Conservation (phyloP, 2,797 vertebrate species). For the Aeoliscus strigatus region DNA sequence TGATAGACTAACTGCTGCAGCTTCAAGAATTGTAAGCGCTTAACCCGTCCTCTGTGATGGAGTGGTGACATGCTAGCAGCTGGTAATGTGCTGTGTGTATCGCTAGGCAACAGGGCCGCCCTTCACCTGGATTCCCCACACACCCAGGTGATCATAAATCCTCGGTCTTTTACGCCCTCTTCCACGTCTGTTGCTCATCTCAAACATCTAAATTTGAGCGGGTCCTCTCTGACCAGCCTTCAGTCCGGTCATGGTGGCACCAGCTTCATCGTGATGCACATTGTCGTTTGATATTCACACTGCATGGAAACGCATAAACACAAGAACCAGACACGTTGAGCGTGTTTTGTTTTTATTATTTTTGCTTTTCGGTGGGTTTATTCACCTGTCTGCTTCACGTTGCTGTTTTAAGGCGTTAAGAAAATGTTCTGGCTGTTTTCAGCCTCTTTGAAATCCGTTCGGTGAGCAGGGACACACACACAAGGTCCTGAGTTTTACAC, state of each 20-base stretch:
- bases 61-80: constrained; percentile 33
- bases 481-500: constrained; percentile 34
- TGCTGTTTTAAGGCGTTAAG: constrained; percentile 60
- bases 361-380: constrained; percentile 17
- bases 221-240: constrained; percentile 27
- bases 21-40: constrained; percentile 42
- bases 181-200: constrained; percentile 14
- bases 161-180: constrained; percentile 5
- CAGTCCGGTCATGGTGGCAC: constrained; percentile 20
- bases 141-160: constrained; percentile 43
- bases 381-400: constrained; percentile 63
- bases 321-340: constrained; percentile 27
- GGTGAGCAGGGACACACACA: constrained; percentile 51
- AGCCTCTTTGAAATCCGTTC: constrained; percentile 48
- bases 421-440: constrained; percentile 71
- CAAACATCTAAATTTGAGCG: constrained; percentile 21
- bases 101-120: constrained; percentile 31
- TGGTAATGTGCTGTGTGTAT: constrained; percentile 19
- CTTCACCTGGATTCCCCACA: constrained; percentile 49
- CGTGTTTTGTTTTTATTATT: constrained; percentile 1
- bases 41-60: constrained; percentile 35
- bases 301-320: constrained; percentile 9
- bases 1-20: constrained; percentile 53
- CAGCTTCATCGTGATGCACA: constrained; percentile 19
- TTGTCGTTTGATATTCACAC: constrained; percentile 8